A percentile compares a stretch with the other conserved stretches of the same genome.
phyloP scores from a whole-genome alignment of 2,888 invertebrate genomes.

The Euproctis similis region DNA sequence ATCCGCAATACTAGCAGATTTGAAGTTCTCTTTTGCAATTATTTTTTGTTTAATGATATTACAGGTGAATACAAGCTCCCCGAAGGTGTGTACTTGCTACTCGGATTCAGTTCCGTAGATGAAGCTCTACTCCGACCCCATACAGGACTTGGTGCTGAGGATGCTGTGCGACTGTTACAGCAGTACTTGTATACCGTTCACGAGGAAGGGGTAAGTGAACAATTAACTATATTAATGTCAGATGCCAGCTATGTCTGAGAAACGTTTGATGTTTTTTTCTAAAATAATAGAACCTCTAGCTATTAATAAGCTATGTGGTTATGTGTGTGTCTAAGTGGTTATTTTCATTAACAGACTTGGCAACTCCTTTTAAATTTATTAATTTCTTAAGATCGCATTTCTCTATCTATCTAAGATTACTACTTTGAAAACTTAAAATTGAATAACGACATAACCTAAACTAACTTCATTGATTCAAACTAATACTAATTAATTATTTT shows the following conservation, averaged over 20 bases:
- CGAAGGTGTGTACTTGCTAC: conserved; percentile 90
- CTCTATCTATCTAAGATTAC: no score
- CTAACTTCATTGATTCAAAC: background rate
- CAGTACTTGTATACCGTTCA: conserved; percentile 84
- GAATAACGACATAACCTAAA: background rate
- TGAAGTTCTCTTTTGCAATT: no score
- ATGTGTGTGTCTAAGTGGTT: no score
- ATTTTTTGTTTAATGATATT: conserved; percentile 10
- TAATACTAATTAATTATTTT: background rate
- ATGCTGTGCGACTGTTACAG: conserved; percentile 88
- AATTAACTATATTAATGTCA: no score
- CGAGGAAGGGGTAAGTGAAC: conserved; percentile 75
- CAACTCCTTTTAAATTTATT: no score
- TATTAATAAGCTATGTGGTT: no score
- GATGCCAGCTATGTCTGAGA: no score
- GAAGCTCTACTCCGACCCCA: conserved; percentile 88
- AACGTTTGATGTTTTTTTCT: no score
- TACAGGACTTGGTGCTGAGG: conserved; percentile 88
- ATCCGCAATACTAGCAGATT: no score
- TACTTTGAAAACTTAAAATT: background rate
- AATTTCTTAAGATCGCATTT: no score
- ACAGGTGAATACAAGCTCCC: conserved; percentile 85
- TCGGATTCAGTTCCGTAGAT: conserved; percentile 93
- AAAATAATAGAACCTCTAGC: no score
- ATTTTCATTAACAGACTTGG: no score